phyloP scores from a whole-genome alignment of 2,888 invertebrate genomes.

The Spialia ferax region DNA sequence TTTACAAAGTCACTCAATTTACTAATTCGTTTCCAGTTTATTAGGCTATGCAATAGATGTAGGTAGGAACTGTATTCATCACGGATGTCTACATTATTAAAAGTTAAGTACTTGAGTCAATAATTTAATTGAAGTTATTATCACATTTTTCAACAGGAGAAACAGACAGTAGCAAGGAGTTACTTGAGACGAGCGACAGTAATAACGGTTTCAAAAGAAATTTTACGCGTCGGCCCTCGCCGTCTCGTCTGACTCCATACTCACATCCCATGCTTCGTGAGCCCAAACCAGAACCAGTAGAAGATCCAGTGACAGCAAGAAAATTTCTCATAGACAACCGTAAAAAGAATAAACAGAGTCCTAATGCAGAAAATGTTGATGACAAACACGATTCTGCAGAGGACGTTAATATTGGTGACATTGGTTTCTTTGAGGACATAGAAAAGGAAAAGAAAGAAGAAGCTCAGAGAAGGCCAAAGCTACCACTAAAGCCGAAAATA shows the following conservation, averaged over 20 bases:
- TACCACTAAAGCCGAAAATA: background rate
- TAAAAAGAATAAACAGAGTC: constrained; percentile 38
- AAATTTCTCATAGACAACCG: constrained; percentile 6
- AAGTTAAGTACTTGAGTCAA: no score
- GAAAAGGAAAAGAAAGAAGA: constrained; percentile 50
- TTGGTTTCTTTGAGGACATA: constrained; percentile 63
- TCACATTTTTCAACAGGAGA: constrained; percentile 67
- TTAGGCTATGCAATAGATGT: no score
- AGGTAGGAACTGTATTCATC: no score
- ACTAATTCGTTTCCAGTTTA: no score
- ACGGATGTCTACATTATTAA: no score
- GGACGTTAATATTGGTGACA: constrained; percentile 58
- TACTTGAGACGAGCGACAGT: constrained; percentile 87
- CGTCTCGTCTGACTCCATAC: constrained; percentile 70
- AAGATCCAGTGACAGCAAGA: constrained; percentile 29
- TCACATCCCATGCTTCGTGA: constrained; percentile 51
- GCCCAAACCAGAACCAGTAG: constrained; percentile 39
- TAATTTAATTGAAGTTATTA: no score
- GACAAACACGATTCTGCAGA: constrained; percentile 43
- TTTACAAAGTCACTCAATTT: no score
- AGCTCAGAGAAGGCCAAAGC: constrained; percentile 37
- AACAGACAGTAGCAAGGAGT: constrained; percentile 87
- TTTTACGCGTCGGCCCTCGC: constrained; percentile 70
- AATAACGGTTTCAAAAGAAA: constrained; percentile 68
- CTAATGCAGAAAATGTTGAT: constrained; percentile 42